phyloP scores from a whole-genome alignment of 2,113 vertebrate genomes.

The Aplodontia rufa region DNA sequence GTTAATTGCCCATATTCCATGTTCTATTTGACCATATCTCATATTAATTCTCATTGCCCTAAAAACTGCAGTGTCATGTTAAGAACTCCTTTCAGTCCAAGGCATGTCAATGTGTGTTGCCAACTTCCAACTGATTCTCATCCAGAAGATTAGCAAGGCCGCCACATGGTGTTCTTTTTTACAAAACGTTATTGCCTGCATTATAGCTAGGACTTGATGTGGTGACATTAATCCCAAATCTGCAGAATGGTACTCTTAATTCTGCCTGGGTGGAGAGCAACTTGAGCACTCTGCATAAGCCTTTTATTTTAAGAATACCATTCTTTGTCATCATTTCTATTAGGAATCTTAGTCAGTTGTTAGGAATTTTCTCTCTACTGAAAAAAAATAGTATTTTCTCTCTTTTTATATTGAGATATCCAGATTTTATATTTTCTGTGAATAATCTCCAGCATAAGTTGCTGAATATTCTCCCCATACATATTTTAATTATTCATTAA shows the following conservation, averaged over 20 bases:
- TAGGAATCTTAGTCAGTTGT: slow-evolving; percentile 59
- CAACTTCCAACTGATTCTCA: slow-evolving; percentile 67
- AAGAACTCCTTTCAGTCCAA: slow-evolving; percentile 64
- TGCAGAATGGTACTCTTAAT: slow-evolving; percentile 76
- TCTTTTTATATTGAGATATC: slow-evolving; percentile 1
- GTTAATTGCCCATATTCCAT: neutral
- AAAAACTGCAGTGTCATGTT: slow-evolving; percentile 69
- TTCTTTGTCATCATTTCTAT: slow-evolving; percentile 59
- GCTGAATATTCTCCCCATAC: slow-evolving; percentile 22
- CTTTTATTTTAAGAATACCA: slow-evolving; percentile 76
- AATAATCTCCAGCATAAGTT: slow-evolving; percentile 53
- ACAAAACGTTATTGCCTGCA: slow-evolving; percentile 62
- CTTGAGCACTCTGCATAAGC: slow-evolving; percentile 63
- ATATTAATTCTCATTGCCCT: slow-evolving; percentile 47
- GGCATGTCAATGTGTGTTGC: slow-evolving; percentile 62
- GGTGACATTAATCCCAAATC: slow-evolving; percentile 69
- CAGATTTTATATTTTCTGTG: slow-evolving; percentile 32
- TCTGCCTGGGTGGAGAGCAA: slow-evolving; percentile 66
- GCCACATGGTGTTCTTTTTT: slow-evolving; percentile 74
- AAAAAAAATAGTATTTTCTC: slow-evolving; percentile 30
- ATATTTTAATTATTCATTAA: slow-evolving; percentile 74
- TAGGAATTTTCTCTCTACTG: slow-evolving; percentile 59
- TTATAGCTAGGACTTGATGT: slow-evolving; percentile 55
- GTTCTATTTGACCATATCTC: neutral
- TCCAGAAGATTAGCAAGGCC: slow-evolving; percentile 76